phyloP scores from a whole-genome alignment of 2,888 invertebrate species.

The Rhamnusium bicolor region DNA sequence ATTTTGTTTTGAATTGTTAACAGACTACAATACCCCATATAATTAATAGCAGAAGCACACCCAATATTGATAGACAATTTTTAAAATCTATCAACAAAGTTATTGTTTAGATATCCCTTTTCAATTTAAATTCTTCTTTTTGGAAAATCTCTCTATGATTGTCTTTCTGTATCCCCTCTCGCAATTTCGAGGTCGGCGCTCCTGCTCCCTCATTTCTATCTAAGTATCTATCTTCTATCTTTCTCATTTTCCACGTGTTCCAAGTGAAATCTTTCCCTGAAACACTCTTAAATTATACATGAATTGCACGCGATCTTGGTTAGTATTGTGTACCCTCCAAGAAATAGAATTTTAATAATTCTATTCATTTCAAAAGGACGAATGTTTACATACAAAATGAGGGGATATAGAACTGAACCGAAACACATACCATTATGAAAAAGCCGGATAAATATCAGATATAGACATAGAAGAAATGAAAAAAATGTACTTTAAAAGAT shows the following conservation, averaged over 20 bases:
- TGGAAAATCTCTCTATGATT: neutral
- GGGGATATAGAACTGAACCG: neutral
- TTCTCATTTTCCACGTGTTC: constrained; percentile 5
- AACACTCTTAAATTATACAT: constrained; percentile 30
- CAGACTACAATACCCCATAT: no score
- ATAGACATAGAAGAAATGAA: neutral
- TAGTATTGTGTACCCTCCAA: constrained; percentile 18
- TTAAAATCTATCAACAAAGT: neutral
- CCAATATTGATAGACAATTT: no score
- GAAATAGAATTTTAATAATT: constrained; percentile 33
- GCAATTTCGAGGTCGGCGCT: neutral
- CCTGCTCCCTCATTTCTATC: neutral
- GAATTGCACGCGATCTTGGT: constrained; percentile 24
- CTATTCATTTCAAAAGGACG: constrained; percentile 24
- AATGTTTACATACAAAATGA: constrained; percentile 25
- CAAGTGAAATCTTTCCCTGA: constrained; percentile 15
- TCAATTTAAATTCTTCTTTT: neutral
- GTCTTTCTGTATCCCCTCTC: neutral
- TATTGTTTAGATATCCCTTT: neutral
- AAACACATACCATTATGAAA: neutral
- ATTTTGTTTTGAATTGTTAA: no score
- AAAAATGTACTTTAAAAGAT: neutral
- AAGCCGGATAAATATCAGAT: neutral
- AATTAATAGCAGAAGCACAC: no score
- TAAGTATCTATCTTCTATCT: neutral